Percentiles rank a stretch among this genome's conserved stretches.
Evolutionary conservation across 2,888 invertebrate species (phyloP).

Genomic region (Aleiodes testaceus): DNA sequence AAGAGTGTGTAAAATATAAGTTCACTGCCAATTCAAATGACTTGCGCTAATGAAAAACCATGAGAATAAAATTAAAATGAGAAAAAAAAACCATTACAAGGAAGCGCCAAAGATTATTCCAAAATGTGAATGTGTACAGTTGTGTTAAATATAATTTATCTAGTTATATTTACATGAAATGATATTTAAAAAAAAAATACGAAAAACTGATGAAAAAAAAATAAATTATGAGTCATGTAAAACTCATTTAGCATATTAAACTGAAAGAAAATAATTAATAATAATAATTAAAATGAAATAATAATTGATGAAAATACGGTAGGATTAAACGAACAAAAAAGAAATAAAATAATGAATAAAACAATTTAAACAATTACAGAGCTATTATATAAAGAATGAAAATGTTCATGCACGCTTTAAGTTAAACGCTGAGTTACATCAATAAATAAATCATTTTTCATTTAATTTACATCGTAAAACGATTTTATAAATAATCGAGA

Average conservation of each 20-base stretch:
- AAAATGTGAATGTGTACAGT: constrained; percentile 63
- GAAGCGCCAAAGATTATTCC: constrained; percentile 34
- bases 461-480: constrained; percentile 20
- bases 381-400: constrained; percentile 61
- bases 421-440: constrained; percentile 41
- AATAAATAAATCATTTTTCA: constrained; percentile 10
- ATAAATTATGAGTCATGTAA: constrained; percentile 63
- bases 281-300: constrained; percentile 56
- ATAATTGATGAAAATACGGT: constrained; percentile 63
- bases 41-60: constrained; percentile 60
- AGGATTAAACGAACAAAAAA: constrained; percentile 55
- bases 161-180: constrained; percentile 62
- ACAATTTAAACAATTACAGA: constrained; percentile 60
- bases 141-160: constrained; percentile 62
- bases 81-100: constrained; percentile 35
- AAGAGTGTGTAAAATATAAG: constrained; percentile 52
- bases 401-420: constrained; percentile 57
- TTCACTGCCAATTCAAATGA: constrained; percentile 69
- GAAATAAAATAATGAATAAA: constrained; percentile 43
- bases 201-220: constrained; percentile 50
- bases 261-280: constrained; percentile 48
- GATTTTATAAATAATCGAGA: constrained; percentile 31
- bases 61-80: constrained; percentile 24
- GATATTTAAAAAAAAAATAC: constrained; percentile 2
- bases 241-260: constrained; percentile 62